Evolutionary conservation across 2,797 vertebrate species (phyloP).

Genomic region (Gallinago solitaria): DNA sequence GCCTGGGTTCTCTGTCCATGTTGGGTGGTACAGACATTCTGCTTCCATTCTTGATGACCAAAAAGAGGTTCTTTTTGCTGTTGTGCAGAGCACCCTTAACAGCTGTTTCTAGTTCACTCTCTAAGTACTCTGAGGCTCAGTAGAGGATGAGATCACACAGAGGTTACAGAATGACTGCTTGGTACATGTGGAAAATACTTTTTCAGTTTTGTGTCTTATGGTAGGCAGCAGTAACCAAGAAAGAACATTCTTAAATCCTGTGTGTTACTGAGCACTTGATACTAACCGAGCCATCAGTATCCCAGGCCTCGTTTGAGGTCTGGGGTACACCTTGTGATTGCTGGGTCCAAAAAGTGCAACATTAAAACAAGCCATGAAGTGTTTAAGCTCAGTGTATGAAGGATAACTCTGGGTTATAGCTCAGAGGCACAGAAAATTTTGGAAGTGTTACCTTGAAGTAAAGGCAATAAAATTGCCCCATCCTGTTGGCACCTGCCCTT

Average conservation of each 20-base stretch:
- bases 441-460: background rate
- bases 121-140: background rate
- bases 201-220: background rate
- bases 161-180: background rate
- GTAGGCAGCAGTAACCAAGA: background rate
- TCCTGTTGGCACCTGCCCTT: too few relatives aligned
- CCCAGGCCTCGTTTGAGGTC: slow-evolving; percentile 69
- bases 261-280: slow-evolving; percentile 86
- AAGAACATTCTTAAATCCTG: background rate
- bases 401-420: slow-evolving; percentile 92
- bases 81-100: background rate
- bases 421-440: slow-evolving; percentile 87
- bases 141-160: background rate
- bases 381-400: slow-evolving; percentile 93
- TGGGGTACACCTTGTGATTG: slow-evolving; percentile 81
- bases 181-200: background rate
- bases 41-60: background rate
- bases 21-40: background rate
- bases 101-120: rapidly evolving
- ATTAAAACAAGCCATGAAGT: slow-evolving; percentile 85
- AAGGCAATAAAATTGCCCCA: background rate
- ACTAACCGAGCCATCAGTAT: slow-evolving; percentile 86
- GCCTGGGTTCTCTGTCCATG: background rate
- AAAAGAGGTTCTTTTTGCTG: background rate
- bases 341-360: slow-evolving; percentile 90